Base-by-base conservation (phyloP, 2,888 invertebrate species). In the Philaethria dido region DNA sequence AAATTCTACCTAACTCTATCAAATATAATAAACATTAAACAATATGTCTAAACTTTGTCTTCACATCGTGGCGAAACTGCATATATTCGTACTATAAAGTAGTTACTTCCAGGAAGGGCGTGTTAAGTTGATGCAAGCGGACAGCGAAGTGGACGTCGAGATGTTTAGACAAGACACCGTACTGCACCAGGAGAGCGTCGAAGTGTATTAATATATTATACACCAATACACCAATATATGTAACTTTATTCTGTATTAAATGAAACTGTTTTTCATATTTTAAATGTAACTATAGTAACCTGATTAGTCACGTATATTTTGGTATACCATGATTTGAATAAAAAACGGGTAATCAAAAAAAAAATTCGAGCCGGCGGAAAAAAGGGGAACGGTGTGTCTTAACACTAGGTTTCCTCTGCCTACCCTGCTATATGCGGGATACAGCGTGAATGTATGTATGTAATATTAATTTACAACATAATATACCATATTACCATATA, bases 71-170 rank as follows among this genome's bases (percentile, higher is more conserved):
- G 39, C 13, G 2, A 11, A 13, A n/a, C 22, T 20, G 13, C 36
- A 55, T 48, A 25, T 50, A 25, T 47, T 9, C 13, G 18, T 13
- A 22, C 20, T 25, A 33, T 45, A 13, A 13, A 16, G 2, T 29
- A 1, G 39, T 36, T 44, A 52, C 2, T 50, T 25, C 2, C n/a
- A 91, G 92, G 91, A 90, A 74, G 91, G 90, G 0, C 88, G 91
- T 65, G 93, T 86, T 36, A 94, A 94, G 85, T 73, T 95, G 76
- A 86, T 95, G 72, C 94, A 94, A 73, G 95, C 94, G 3, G 96
- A 96, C 85, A 95, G 95, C 83, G 95, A 95, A 85, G 95, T 94
- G 3, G 95, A 95, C 76, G 94, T 95, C 70, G 95, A 95, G 87
- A 93, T 94, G 87, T 95, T 96, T 89, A 93, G 95, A 62, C 95